These are phyloP conservation scores for Muscicapa comitata DNA, from an alignment of 2,797 vertebrate genomes.

Conservation along the genomic window DNA sequence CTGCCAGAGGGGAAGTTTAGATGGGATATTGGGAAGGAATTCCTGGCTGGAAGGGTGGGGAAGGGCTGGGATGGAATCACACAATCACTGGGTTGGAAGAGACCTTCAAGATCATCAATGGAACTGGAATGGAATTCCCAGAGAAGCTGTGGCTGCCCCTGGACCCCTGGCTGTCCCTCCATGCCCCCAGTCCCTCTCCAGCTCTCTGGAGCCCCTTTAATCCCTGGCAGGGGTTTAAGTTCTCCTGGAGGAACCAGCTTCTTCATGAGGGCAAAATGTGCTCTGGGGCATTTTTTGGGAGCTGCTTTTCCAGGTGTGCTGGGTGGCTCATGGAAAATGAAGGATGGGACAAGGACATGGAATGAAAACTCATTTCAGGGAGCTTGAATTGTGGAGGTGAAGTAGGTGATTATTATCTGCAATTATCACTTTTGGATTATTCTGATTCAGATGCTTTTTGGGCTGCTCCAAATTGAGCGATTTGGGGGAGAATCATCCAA, in stretches of 20 bases:
- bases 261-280: rapidly evolving
- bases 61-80: not conserved
- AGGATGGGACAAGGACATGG: not conserved
- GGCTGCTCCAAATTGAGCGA: no score
- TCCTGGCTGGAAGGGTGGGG: no score
- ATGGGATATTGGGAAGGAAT: not conserved
- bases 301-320: not conserved
- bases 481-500: not conserved
- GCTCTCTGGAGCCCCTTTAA: not conserved
- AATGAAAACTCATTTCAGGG: rapidly evolving
- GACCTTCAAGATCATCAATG: no score
- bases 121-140: not conserved
- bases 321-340: not conserved
- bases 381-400: not conserved
- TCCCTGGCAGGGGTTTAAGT: rapidly evolving
- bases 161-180: not conserved
- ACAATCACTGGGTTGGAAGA: no score
- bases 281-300: not conserved
- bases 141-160: not conserved
- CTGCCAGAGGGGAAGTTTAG: rapidly evolving
- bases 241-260: rapidly evolving
- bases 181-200: not conserved
- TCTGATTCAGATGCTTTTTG: rapidly evolving
- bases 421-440: not conserved
- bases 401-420: not conserved